A percentile compares a stretch with the other conserved stretches of the same genome.
These are phyloP conservation scores for Notolabrus celidotus DNA, from an alignment of 2,797 vertebrate genomes.

Conservation along the genomic window DNA sequence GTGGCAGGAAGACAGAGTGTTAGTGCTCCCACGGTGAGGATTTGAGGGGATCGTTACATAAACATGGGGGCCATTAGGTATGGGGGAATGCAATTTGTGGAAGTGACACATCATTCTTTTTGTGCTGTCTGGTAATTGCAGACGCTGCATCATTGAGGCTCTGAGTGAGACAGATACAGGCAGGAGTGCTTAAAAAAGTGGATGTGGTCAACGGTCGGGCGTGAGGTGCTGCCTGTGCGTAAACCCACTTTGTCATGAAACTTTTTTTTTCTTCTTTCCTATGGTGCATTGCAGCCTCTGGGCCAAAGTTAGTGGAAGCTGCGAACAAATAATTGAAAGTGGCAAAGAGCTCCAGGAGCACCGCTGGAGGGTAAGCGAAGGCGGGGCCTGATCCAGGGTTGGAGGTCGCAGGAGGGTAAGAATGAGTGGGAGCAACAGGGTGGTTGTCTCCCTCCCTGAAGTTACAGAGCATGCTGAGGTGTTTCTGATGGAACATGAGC, in stretches of 20 bases:
- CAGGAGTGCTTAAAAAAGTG: constrained; percentile 13
- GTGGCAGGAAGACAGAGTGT: constrained; percentile 71
- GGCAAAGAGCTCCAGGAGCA: constrained; percentile 56
- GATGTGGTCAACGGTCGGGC: constrained; percentile 34
- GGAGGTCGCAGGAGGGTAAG: constrained; percentile 38
- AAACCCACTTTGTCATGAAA: constrained; percentile 8
- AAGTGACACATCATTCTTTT: constrained; percentile 69
- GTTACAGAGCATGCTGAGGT: constrained; percentile 27
- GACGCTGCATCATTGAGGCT: constrained; percentile 55
- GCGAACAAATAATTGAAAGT: constrained; percentile 67
- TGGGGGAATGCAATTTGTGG: constrained; percentile 59
- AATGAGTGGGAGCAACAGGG: constrained; percentile 7
- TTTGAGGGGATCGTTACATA: constrained; percentile 74
- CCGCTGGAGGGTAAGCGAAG: constrained; percentile 49
- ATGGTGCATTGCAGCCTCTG: constrained; percentile 43
- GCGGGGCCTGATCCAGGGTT: constrained; percentile 33
- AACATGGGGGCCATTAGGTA: constrained; percentile 71
- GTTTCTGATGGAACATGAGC: constrained; percentile 33
- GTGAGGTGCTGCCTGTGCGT: neutral
- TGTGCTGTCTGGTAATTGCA: constrained; percentile 71
- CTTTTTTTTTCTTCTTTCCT: constrained; percentile 21
- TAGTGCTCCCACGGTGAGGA: constrained; percentile 61
- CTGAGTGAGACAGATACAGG: constrained; percentile 44
- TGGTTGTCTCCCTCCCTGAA: constrained; percentile 23
- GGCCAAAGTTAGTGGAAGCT: constrained; percentile 56